These are phyloP conservation scores for Dryococelus australis DNA, from an alignment of 2,888 invertebrate genomes.

Conservation along the genomic window DNA sequence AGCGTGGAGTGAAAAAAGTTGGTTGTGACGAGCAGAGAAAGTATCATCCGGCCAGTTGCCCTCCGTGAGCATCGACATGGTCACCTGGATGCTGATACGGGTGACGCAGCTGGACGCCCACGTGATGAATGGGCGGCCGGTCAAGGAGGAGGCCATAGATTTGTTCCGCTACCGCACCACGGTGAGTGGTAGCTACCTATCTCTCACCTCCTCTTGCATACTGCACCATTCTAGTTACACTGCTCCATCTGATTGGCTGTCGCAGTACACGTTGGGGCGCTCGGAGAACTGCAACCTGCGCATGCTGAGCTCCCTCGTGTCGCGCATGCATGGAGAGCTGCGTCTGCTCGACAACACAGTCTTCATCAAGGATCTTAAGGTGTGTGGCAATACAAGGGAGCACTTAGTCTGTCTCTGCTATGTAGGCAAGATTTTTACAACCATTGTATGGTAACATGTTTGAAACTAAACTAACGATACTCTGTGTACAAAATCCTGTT, in stretches of 20 bases:
- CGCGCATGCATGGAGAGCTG: not conserved
- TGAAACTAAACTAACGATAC: too few relatives aligned
- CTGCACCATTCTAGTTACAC: not conserved
- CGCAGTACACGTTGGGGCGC: not conserved
- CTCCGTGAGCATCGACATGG: not conserved
- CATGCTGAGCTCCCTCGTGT: conserved; percentile 1
- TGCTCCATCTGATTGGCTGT: not conserved
- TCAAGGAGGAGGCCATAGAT: not conserved
- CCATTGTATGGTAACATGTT: too few relatives aligned
- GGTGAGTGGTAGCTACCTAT: not conserved
- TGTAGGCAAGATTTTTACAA: too few relatives aligned
- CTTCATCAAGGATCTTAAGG: not conserved
- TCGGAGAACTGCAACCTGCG: not conserved
- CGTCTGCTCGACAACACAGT: not conserved
- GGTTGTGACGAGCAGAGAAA: not conserved
- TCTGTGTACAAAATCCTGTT: too few relatives aligned
- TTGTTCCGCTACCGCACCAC: not conserved
- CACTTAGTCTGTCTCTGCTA: too few relatives aligned
- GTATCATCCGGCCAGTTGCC: not conserved
- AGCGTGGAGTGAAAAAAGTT: not conserved
- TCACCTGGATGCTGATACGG: not conserved
- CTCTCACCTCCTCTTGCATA: too few relatives aligned
- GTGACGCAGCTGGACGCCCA: not conserved
- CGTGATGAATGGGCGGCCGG: not conserved
- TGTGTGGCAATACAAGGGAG: not conserved